Conservation (phyloP, 2,888 invertebrate species). For the Hedychridium roseum region DNA sequence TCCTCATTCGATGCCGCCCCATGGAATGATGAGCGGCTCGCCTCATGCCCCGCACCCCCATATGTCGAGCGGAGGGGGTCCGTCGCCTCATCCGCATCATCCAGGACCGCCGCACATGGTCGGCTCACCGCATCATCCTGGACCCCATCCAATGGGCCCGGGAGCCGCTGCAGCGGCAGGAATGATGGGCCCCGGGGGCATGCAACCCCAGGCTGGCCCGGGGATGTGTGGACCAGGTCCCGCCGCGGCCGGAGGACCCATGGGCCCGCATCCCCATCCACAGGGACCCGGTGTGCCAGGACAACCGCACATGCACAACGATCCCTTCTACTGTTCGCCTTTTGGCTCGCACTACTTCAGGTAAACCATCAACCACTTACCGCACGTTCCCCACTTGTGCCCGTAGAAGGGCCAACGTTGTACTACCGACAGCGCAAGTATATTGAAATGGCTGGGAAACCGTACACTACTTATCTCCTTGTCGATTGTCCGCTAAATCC, state of each 20-base stretch:
- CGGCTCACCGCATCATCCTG: conserved; percentile 59
- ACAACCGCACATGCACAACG: conserved; percentile 66
- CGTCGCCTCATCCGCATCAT: conserved; percentile 59
- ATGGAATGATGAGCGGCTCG: conserved; percentile 60
- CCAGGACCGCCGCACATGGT: conserved; percentile 61
- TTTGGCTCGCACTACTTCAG: conserved; percentile 70
- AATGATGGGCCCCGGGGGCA: conserved; percentile 51
- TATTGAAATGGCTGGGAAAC: too few relatives aligned
- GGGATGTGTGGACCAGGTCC: conserved; percentile 60
- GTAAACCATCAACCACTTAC: too few relatives aligned
- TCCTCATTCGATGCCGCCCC: conserved; percentile 59
- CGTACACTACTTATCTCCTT: too few relatives aligned
- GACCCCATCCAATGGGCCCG: conserved; percentile 58
- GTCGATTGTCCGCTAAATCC: too few relatives aligned
- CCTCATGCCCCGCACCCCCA: conserved; percentile 58
- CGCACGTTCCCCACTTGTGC: too few relatives aligned
- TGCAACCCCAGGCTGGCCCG: conserved; percentile 59
- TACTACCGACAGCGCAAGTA: too few relatives aligned
- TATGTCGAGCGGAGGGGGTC: conserved; percentile 58
- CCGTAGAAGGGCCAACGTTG: too few relatives aligned
- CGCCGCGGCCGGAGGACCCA: conserved; percentile 58
- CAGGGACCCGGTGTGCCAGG: conserved; percentile 59
- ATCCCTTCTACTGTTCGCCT: conserved; percentile 70
- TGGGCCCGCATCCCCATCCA: conserved; percentile 55
- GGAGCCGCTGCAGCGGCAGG: conserved; percentile 44